Percentiles rank a stretch among this genome's conserved stretches.
Conservation (phyloP, 2,113 vertebrate species). For the Paramisgurnus dabryanus region DNA sequence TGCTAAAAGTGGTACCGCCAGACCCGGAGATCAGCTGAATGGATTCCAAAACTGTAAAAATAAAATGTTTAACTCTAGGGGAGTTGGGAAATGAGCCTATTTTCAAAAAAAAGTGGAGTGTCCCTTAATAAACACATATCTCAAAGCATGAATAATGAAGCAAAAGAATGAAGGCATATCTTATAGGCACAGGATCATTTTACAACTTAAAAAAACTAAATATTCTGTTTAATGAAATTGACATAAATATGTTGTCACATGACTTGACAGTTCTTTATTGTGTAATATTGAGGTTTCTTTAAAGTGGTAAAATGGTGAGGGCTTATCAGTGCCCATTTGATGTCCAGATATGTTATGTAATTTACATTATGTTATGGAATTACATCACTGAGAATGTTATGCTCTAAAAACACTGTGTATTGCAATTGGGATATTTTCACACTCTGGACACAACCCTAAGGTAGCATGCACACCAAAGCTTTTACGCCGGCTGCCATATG, state of each 20-base stretch:
- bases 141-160: neutral
- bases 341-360: neutral
- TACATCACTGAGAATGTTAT: slow-evolving; percentile 3
- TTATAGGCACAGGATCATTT: neutral
- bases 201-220: neutral
- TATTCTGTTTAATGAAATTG: neutral
- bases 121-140: neutral
- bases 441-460: neutral
- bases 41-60: too few species aligned
- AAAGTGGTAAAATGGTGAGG: too few species aligned
- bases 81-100: too few species aligned
- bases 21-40: too few species aligned
- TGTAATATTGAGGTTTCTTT: too few species aligned
- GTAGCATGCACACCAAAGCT: too few species aligned
- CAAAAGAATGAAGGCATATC: neutral
- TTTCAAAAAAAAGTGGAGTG: too few species aligned
- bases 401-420: slow-evolving; percentile 12
- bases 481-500: too few species aligned
- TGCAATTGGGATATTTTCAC: neutral
- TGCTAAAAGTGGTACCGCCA: too few species aligned
- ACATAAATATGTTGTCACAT: neutral
- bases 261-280: neutral
- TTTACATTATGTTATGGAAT: too few species aligned
- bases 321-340: too few species aligned
- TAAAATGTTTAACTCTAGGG: too few species aligned